Percentiles rank a stretch among this genome's conserved stretches.
These are phyloP conservation scores for Myxocyprinus asiaticus DNA, from an alignment of 2,113 vertebrate species.

Conservation along the genomic window DNA sequence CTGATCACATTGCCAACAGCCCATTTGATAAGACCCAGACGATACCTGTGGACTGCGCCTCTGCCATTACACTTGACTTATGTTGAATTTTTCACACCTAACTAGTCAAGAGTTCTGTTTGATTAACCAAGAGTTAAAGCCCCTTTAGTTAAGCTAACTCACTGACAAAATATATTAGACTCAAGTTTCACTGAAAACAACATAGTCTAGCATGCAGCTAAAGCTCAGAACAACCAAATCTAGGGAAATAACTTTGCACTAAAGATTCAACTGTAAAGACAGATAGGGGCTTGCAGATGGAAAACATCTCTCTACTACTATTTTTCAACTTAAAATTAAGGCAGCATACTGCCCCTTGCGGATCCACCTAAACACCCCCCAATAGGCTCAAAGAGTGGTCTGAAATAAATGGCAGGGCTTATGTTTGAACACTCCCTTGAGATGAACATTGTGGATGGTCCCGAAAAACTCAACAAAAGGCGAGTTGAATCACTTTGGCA, in stretches of 20 bases:
- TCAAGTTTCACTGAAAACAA: constrained; percentile 9
- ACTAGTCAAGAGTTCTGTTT: constrained; percentile 26
- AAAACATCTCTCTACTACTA: neutral
- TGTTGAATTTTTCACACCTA: neutral
- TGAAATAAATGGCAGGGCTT: neutral
- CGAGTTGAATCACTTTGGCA: constrained; percentile 17
- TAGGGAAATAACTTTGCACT: neutral
- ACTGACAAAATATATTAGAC: no score
- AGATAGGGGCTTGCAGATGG: no score
- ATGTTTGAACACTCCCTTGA: constrained; percentile 2
- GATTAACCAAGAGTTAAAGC: constrained; percentile 31
- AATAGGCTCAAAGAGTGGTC: neutral
- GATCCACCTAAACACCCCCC: neutral
- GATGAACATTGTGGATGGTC: constrained; percentile 25
- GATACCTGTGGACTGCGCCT: neutral
- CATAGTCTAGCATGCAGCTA: neutral
- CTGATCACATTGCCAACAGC: neutral
- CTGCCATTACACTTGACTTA: neutral
- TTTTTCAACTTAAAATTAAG: neutral
- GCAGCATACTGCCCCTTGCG: neutral
- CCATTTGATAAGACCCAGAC: constrained; percentile 10
- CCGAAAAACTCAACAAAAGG: neutral
- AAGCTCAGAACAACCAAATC: neutral
- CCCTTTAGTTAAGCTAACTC: constrained; percentile 17
- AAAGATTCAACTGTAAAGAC: neutral